These are phyloP conservation scores for Drosophila siamana DNA, from an alignment of 2,888 invertebrate genomes.

Conservation along the genomic window DNA sequence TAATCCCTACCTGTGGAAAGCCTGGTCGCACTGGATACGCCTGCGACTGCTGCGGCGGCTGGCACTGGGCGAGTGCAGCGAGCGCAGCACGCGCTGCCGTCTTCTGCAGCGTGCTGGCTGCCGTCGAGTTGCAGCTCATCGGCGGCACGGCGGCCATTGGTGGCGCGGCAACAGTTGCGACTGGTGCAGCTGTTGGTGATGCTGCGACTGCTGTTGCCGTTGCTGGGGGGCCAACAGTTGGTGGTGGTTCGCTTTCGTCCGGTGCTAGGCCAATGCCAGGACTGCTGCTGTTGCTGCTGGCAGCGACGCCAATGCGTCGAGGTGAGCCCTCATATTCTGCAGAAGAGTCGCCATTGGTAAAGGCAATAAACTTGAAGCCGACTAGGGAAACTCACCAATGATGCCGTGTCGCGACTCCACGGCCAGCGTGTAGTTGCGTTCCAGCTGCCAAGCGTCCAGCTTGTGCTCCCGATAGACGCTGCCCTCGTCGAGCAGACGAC, in stretches of 20 bases:
- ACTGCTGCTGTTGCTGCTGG: slow-evolving; percentile 48
- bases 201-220: slow-evolving; percentile 15
- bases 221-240: slow-evolving; percentile 38
- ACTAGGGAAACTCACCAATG: slow-evolving; percentile 65
- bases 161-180: slow-evolving; percentile 16
- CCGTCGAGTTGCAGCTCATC: slow-evolving; percentile 31
- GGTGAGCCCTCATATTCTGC: slow-evolving; percentile 71
- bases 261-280: slow-evolving; percentile 27
- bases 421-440: slow-evolving; percentile 82
- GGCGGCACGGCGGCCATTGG: slow-evolving; percentile 49
- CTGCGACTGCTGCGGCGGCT: slow-evolving; percentile 57
- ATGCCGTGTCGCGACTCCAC: slow-evolving; percentile 82
- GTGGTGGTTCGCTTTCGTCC: slow-evolving; percentile 66
- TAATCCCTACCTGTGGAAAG: slow-evolving; percentile 89
- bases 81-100: slow-evolving; percentile 64
- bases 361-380: background rate
- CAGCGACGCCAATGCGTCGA: slow-evolving; percentile 62
- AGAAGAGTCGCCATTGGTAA: background rate
- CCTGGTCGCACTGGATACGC: slow-evolving; percentile 92
- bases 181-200: slow-evolving; percentile 21
- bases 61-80: slow-evolving; percentile 57
- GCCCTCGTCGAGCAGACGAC: slow-evolving; percentile 45
- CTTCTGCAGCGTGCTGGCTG: slow-evolving; percentile 55
- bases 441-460: slow-evolving; percentile 72
- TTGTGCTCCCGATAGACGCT: slow-evolving; percentile 62